Percentiles rank a stretch among this genome's conserved stretches.
These are phyloP conservation scores for Urocolius indicus DNA, from an alignment of 2,113 vertebrate genomes.

Conservation along the genomic window DNA sequence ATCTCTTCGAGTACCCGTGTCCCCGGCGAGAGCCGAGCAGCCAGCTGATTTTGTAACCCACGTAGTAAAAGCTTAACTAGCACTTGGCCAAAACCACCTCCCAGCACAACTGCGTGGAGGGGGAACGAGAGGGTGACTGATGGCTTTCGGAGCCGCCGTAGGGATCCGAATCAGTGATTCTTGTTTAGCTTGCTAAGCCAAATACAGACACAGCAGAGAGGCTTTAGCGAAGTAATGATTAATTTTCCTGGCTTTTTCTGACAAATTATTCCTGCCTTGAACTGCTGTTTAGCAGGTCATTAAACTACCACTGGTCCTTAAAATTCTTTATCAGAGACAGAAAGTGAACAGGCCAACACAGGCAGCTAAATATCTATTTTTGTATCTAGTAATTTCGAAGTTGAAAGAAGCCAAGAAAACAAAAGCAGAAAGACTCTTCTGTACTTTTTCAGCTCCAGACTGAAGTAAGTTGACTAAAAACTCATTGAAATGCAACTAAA, in stretches of 20 bases:
- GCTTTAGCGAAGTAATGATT: constrained; percentile 66
- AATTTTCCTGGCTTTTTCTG: constrained; percentile 31
- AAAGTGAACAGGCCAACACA: not conserved
- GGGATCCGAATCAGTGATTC: not conserved
- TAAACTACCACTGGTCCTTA: not conserved
- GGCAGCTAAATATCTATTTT: not conserved
- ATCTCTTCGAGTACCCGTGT: constrained; percentile 52
- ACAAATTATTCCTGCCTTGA: constrained; percentile 67
- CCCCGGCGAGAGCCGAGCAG: constrained; percentile 57
- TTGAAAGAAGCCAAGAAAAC: not conserved
- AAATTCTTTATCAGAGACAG: not conserved
- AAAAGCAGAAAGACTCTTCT: not conserved
- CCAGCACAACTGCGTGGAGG: not conserved
- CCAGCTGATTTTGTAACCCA: constrained; percentile 59
- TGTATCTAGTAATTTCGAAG: not conserved
- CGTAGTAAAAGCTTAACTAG: constrained; percentile 56
- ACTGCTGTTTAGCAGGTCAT: constrained; percentile 44
- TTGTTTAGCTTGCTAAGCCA: not conserved
- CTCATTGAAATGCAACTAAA: not conserved
- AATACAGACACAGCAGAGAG: not conserved
- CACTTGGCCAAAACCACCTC: constrained; percentile 9
- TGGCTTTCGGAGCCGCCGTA: not conserved
- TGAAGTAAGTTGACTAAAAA: not conserved
- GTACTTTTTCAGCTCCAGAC: not conserved
- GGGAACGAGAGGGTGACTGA: not conserved